Percentiles rank a stretch among this genome's conserved stretches.
These are phyloP conservation scores for Chaetops frenatus DNA, from an alignment of 2,113 vertebrate species.

Conservation along the genomic window DNA sequence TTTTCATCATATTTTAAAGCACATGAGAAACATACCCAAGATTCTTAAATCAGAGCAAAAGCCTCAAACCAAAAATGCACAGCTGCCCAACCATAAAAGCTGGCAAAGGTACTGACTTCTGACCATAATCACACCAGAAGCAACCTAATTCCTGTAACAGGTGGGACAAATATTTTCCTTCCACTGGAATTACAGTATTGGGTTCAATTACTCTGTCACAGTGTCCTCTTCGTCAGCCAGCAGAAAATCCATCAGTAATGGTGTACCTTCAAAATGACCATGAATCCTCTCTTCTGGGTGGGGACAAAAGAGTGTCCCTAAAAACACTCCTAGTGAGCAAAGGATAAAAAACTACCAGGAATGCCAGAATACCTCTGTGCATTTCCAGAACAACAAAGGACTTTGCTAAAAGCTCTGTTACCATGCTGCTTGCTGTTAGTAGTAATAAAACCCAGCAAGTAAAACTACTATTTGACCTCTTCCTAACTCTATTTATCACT, in stretches of 20 bases:
- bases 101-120: background rate
- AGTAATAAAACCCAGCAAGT: background rate
- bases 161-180: background rate
- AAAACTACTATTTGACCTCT: background rate
- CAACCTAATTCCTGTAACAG: background rate
- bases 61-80: background rate
- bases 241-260: rapidly evolving
- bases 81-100: background rate
- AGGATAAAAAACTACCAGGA: background rate
- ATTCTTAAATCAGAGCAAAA: background rate
- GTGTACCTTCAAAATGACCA: background rate
- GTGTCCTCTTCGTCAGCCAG: background rate
- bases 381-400: background rate
- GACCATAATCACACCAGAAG: background rate
- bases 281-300: background rate
- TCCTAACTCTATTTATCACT: background rate
- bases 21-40: background rate
- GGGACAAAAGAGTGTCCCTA: background rate
- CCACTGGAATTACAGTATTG: background rate
- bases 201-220: rapidly evolving
- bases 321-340: background rate
- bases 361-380: background rate
- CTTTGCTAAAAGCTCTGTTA: background rate
- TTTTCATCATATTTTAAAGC: background rate
- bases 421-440: rapidly evolving